These are phyloP conservation scores for Brevipalpus yothersi DNA, from an alignment of 1,140 invertebrate species.

Conservation along the genomic window DNA sequence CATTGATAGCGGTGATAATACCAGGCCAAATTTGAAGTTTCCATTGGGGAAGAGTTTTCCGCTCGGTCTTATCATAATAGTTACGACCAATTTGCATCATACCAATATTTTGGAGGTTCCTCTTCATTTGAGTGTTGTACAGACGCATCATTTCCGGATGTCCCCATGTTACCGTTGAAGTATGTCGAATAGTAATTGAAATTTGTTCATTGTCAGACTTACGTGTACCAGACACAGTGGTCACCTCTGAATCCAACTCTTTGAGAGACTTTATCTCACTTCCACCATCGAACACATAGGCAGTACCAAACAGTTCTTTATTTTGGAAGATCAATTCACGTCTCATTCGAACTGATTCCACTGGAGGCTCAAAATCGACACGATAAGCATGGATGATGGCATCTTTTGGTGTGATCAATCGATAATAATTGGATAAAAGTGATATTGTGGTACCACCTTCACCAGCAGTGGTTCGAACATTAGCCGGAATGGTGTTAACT, in stretches of 20 bases:
- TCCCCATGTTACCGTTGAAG: background rate
- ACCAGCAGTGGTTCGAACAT: conserved; percentile 10
- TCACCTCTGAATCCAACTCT: background rate
- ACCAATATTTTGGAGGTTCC: background rate
- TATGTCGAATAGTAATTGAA: conserved; percentile 3
- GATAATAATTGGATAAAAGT: conserved; percentile 47
- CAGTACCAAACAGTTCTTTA: conserved; percentile 22
- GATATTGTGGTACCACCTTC: conserved; percentile 24
- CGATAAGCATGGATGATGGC: conserved; percentile 57
- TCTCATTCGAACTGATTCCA: conserved; percentile 34
- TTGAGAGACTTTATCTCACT: conserved; percentile 7
- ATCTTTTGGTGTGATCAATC: conserved; percentile 32
- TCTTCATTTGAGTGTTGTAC: conserved; percentile 3
- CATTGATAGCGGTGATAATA: conserved; percentile 43
- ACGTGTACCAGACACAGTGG: background rate
- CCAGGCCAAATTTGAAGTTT: conserved; percentile 15
- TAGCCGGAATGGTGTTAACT: background rate
- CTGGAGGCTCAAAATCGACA: conserved; percentile 45
- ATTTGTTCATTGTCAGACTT: background rate
- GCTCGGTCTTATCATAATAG: background rate
- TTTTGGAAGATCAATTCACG: conserved; percentile 33
- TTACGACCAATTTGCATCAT: conserved; percentile 1
- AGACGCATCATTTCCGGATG: conserved; percentile 1
- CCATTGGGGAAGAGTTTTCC: background rate
- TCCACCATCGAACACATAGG: conserved; percentile 10